Evolutionary conservation across 2,888 invertebrate species (phyloP), one percentile per base, ranked within the genome.

Genomic region (Melitaea athalia): DNA sequence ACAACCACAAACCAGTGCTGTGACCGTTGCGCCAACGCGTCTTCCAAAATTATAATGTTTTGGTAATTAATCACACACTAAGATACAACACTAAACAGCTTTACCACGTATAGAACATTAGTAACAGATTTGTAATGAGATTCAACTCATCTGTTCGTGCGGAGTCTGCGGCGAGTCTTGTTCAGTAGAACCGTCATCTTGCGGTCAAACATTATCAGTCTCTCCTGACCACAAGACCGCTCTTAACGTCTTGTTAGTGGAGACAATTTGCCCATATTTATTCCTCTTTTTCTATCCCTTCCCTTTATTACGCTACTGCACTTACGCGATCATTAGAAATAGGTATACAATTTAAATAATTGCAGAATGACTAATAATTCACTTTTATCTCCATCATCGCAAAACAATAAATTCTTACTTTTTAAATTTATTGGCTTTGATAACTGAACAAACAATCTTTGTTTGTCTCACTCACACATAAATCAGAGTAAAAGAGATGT

Each of bases 121-220:
- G 60, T 63, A 61, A 47, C 61, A 49, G 60, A 62, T 67, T 53
- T 59, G 47, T 64, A 55, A 57, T 59, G 47, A 68, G 63, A 67
- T 63, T 72, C 33, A 12, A 55, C 65, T 65, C 60, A 43, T 64
- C 67, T 60, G 64, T 57, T 55, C 61, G 66, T 59, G 52, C 65
- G 61, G 15, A 66, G 61, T 70, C 72, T 77, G 77, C 73, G 79
- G 79, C 77, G 74, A 77, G 76, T 69, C 85, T 85, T 76, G 85
- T 87, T 86, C 80, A 78, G 77, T 78, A 71, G 74, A 72, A 77
- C 84, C 80, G 81, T 82, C 85, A 79, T 85, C 79, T 87, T 85
- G 85, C 77, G 89, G 89, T 89, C 76, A 75, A 76, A 76, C 79
- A 85, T 86, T 85, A 86, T 79, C n/a, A n/a, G n/a, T n/a, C 75